Evolutionary conservation across 2,113 vertebrate genomes (phyloP).

Genomic region (Tetraodon nigroviridis): DNA sequence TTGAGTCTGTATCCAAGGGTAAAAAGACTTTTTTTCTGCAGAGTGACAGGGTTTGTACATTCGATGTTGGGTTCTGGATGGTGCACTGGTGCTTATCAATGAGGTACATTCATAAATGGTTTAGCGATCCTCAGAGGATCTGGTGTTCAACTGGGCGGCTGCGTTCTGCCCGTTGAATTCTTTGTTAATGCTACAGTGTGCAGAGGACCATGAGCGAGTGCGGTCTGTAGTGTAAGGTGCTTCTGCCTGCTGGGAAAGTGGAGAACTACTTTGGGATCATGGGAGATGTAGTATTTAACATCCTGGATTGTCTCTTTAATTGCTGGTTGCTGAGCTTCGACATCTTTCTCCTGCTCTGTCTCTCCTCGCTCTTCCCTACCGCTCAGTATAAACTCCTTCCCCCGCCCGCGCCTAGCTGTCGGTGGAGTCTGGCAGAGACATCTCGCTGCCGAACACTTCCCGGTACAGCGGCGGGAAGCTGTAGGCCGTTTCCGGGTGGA

Average conservation of each 20-base stretch:
- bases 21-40: slow-evolving; percentile 25
- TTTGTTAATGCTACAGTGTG: slow-evolving; percentile 66
- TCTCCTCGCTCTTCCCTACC: slow-evolving; percentile 50
- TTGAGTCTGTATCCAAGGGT: slow-evolving; percentile 33
- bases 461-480: slow-evolving; percentile 87
- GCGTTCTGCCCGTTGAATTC: slow-evolving; percentile 35
- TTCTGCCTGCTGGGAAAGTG: slow-evolving; percentile 63
- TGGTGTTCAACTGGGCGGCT: slow-evolving; percentile 40
- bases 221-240: slow-evolving; percentile 72
- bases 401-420: slow-evolving; percentile 69
- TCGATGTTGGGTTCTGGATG: slow-evolving; percentile 59
- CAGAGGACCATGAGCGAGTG: slow-evolving; percentile 56
- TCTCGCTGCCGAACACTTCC: slow-evolving; percentile 85
- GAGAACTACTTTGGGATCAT: slow-evolving; percentile 63
- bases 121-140: slow-evolving; percentile 50
- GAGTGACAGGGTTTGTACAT: slow-evolving; percentile 63
- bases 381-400: slow-evolving; percentile 32
- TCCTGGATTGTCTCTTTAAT: slow-evolving; percentile 69
- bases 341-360: slow-evolving; percentile 51
- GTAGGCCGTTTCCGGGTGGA: slow-evolving; percentile 85
- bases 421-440: slow-evolving; percentile 76
- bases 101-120: slow-evolving; percentile 75
- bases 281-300: slow-evolving; percentile 55
- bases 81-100: slow-evolving; percentile 63
- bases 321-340: slow-evolving; percentile 67